Evolutionary conservation across 2,797 vertebrate species (phyloP).

Genomic region (Centroberyx gerrardi): DNA sequence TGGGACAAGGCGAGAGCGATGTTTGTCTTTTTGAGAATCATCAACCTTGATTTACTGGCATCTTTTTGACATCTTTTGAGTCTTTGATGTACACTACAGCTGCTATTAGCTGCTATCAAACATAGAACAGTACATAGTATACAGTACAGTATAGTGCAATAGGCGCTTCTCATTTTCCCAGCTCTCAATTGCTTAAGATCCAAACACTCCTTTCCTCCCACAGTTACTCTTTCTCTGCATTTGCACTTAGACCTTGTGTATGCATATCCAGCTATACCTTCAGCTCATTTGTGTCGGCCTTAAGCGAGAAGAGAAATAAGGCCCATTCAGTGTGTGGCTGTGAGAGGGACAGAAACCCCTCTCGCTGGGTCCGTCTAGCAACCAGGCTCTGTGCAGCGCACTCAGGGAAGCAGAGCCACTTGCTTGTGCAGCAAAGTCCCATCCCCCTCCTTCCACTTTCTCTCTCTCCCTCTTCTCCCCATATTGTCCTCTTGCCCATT

Average conservation of each 20-base stretch:
- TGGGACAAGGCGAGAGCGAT: background rate
- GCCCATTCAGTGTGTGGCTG: slow-evolving; percentile 67
- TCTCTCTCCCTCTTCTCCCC: slow-evolving; percentile 81
- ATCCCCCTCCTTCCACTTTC: slow-evolving; percentile 82
- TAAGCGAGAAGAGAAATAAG: slow-evolving; percentile 56
- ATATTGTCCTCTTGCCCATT: slow-evolving; percentile 89
- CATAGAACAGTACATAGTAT: background rate
- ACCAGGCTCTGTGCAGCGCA: slow-evolving; percentile 76
- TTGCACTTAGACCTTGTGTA: background rate
- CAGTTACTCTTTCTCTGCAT: background rate
- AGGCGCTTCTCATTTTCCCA: background rate
- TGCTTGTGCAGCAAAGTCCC: slow-evolving; percentile 80
- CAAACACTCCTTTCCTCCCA: background rate
- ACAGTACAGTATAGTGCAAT: too few species aligned
- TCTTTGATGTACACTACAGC: background rate
- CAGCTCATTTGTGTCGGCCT: slow-evolving; percentile 35
- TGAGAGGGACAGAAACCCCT: slow-evolving; percentile 71
- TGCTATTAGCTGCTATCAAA: background rate
- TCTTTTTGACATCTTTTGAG: background rate
- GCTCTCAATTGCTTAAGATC: too few species aligned
- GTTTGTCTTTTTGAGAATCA: slow-evolving; percentile 9
- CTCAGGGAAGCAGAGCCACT: slow-evolving; percentile 77
- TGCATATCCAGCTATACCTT: slow-evolving; percentile 13
- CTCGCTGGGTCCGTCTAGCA: slow-evolving; percentile 73
- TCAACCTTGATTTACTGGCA: slow-evolving; percentile 3